These are phyloP conservation scores for Buceros bicornis DNA, from an alignment of 2,797 vertebrate genomes.

Conservation along the genomic window DNA sequence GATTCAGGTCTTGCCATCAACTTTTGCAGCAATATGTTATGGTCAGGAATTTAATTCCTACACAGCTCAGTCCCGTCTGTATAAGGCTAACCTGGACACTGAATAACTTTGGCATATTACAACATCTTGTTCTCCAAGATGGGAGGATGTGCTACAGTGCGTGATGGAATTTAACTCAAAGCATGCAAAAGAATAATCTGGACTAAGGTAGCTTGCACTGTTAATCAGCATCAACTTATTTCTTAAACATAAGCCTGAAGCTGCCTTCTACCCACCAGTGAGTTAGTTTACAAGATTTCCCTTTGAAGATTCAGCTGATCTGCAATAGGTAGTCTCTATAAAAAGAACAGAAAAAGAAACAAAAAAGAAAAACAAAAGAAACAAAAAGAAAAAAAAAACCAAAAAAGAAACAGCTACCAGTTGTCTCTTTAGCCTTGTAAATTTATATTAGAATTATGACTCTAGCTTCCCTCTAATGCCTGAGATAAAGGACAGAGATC, in stretches of 20 bases:
- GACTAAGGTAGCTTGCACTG: not conserved
- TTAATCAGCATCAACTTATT: not conserved
- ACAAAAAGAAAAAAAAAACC: too few relatives aligned
- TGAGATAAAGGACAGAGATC: conserved; percentile 22
- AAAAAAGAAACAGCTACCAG: not conserved
- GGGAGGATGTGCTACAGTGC: not conserved
- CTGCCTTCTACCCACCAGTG: not conserved
- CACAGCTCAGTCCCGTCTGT: not conserved
- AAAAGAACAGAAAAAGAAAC: too few relatives aligned
- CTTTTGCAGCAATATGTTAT: not conserved
- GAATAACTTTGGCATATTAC: not conserved
- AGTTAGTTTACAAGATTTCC: not conserved
- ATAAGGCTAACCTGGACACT: not conserved
- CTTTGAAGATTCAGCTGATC: conserved; percentile 36
- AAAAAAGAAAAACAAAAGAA: too few relatives aligned
- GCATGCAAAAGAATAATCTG: not conserved
- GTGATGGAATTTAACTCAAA: not conserved
- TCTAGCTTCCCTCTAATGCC: not conserved
- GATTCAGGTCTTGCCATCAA: not conserved
- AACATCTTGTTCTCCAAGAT: not conserved
- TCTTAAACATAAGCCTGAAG: not conserved
- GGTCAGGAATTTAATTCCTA: not conserved
- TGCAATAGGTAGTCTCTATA: not conserved
- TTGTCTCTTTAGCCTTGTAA: not conserved
- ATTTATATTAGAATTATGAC: not conserved